Percentiles rank a stretch among this genome's conserved stretches.
phyloP scores from a whole-genome alignment of 2,888 invertebrate genomes.

The Blera fallax region DNA sequence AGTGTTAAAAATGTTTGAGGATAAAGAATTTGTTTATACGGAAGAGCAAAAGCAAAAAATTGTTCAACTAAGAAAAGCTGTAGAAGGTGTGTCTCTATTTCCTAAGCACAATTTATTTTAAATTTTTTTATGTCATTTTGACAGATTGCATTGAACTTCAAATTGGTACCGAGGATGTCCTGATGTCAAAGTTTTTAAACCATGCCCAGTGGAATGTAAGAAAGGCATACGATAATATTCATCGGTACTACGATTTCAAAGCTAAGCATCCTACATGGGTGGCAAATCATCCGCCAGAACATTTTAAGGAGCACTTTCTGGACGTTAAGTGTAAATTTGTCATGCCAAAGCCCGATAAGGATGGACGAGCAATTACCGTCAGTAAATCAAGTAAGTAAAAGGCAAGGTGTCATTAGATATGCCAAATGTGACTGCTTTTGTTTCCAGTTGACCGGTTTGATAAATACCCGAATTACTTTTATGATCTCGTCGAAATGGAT shows the following conservation, averaged over 20 bases:
- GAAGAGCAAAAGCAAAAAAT: slow-evolving; percentile 75
- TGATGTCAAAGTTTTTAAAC: slow-evolving; percentile 77
- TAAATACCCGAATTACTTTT: slow-evolving; percentile 78
- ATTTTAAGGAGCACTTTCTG: slow-evolving; percentile 77
- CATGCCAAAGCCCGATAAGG: slow-evolving; percentile 78
- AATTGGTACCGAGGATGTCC: slow-evolving; percentile 77
- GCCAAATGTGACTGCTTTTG: background rate
- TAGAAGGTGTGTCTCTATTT: slow-evolving; percentile 74
- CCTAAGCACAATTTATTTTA: background rate
- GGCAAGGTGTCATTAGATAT: background rate
- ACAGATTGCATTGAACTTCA: slow-evolving; percentile 75
- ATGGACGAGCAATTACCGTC: slow-evolving; percentile 75
- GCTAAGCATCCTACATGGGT: slow-evolving; percentile 77
- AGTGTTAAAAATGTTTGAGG: slow-evolving; percentile 73
- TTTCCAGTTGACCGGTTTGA: slow-evolving; percentile 77
- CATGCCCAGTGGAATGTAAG: slow-evolving; percentile 77
- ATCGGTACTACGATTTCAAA: slow-evolving; percentile 79
- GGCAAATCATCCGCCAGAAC: slow-evolving; percentile 76
- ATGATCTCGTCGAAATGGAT: slow-evolving; percentile 79
- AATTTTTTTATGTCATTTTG: background rate
- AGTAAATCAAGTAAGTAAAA: slow-evolving; percentile 40
- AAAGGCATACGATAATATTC: slow-evolving; percentile 76
- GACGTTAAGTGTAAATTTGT: slow-evolving; percentile 77
- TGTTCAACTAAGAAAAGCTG: slow-evolving; percentile 74
- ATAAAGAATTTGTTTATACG: slow-evolving; percentile 73